phyloP scores from a whole-genome alignment of 2,888 invertebrate species.

The Pandemis heparana region DNA sequence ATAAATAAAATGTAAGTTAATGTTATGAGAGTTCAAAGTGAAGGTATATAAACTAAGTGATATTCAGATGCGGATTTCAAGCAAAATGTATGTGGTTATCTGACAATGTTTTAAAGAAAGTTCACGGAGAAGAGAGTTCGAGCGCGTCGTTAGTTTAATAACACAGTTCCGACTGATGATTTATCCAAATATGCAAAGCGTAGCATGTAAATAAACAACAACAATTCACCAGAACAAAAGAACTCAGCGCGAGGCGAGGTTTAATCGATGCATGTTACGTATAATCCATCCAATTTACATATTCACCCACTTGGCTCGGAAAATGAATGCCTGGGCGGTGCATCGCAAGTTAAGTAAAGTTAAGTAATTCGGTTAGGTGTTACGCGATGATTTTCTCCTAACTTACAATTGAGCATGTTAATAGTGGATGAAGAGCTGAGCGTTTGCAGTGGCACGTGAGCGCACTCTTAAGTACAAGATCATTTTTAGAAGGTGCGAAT shows the following conservation, averaged over 20 bases:
- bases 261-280: constrained; percentile 12
- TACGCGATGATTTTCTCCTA: constrained; percentile 53
- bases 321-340: constrained; percentile 10
- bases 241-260: background rate
- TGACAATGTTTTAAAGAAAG: background rate
- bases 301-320: constrained; percentile 13
- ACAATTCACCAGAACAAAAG: background rate
- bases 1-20: no score
- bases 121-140: background rate
- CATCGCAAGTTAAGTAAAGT: constrained; percentile 20
- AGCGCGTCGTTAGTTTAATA: background rate
- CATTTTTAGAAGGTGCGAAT: background rate
- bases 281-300: constrained; percentile 9
- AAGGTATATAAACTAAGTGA: no score
- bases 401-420: constrained; percentile 53
- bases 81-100: background rate
- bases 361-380: constrained; percentile 10
- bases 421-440: constrained; percentile 53
- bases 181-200: background rate
- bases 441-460: constrained; percentile 59
- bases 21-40: no score
- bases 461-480: constrained; percentile 47
- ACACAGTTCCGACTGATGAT: background rate
- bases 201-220: background rate
- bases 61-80: background rate